These are phyloP conservation scores for Danio aesculapii DNA, from an alignment of 2,797 vertebrate genomes.

Conservation along the genomic window DNA sequence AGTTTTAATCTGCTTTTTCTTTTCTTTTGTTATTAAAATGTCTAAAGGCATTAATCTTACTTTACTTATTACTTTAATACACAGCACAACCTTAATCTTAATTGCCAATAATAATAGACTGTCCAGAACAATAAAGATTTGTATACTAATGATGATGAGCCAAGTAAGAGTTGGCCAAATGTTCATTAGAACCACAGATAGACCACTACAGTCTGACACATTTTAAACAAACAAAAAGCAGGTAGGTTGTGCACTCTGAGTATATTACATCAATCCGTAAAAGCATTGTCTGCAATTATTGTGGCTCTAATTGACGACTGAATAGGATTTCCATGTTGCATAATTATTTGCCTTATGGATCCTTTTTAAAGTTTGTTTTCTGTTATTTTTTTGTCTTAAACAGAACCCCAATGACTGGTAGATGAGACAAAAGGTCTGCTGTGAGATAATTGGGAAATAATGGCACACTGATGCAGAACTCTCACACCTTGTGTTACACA, in stretches of 20 bases:
- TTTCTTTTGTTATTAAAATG: background rate
- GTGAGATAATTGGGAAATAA: constrained; percentile 3
- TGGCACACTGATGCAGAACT: background rate
- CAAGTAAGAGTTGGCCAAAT: background rate
- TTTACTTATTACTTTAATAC: background rate
- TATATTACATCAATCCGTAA: background rate
- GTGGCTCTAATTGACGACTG: background rate
- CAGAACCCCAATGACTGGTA: background rate
- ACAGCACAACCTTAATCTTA: background rate
- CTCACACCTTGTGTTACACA: constrained; percentile 8
- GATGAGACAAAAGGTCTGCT: constrained; percentile 7
- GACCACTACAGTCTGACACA: background rate
- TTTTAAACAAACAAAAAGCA: constrained; percentile 12
- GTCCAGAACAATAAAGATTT: background rate
- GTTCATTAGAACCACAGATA: background rate
- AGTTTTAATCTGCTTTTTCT: background rate
- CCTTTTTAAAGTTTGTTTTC: background rate
- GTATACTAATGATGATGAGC: no score
- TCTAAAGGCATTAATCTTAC: background rate
- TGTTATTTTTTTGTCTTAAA: background rate
- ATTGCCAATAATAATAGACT: background rate
- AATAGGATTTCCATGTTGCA: background rate
- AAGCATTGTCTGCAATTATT: background rate
- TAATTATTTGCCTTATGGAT: background rate
- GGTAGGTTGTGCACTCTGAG: background rate